Evolutionary conservation across 2,888 invertebrate genomes (phyloP).

Genomic region (Atethmia centrago): DNA sequence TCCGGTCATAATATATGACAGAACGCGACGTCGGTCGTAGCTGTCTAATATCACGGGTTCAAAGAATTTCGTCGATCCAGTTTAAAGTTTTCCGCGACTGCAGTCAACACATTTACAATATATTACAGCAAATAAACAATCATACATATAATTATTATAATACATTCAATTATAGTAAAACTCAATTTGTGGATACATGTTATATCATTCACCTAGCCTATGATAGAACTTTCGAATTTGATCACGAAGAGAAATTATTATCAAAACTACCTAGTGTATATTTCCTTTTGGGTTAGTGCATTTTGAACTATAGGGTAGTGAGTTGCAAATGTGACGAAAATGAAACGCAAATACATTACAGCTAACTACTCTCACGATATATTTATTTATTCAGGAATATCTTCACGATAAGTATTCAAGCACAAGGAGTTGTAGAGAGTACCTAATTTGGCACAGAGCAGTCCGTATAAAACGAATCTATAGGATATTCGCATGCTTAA

Average conservation of each 20-base stretch:
- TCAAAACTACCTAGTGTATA: conserved; percentile 89
- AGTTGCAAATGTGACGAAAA: conserved; percentile 85
- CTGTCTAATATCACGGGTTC: conserved; percentile 35
- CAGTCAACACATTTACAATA: conserved; percentile 73
- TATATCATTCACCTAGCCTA: conserved; percentile 89
- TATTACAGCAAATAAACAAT: conserved; percentile 71
- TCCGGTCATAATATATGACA: conserved; percentile 54
- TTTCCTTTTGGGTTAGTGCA: conserved; percentile 86
- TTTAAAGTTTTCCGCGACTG: conserved; percentile 68
- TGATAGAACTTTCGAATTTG: conserved; percentile 90
- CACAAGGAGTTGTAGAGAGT: conserved; percentile 71
- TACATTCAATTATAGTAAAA: conserved; percentile 77
- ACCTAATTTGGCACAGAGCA: conserved; percentile 88
- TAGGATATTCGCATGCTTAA: conserved; percentile 59
- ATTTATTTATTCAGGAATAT: conserved; percentile 79
- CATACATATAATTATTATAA: conserved; percentile 71
- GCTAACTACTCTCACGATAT: conserved; percentile 87
- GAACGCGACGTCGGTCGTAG: conserved; percentile 38
- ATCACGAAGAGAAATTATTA: conserved; percentile 90
- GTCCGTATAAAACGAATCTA: conserved; percentile 63
- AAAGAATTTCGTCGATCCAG: conserved; percentile 62
- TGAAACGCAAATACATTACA: conserved; percentile 86
- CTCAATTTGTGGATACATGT: conserved; percentile 80
- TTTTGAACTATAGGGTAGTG: conserved; percentile 88
- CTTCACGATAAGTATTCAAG: conserved; percentile 79